phyloP scores from a whole-genome alignment of 2,888 invertebrate genomes.

The Sarcophaga rosellei region DNA sequence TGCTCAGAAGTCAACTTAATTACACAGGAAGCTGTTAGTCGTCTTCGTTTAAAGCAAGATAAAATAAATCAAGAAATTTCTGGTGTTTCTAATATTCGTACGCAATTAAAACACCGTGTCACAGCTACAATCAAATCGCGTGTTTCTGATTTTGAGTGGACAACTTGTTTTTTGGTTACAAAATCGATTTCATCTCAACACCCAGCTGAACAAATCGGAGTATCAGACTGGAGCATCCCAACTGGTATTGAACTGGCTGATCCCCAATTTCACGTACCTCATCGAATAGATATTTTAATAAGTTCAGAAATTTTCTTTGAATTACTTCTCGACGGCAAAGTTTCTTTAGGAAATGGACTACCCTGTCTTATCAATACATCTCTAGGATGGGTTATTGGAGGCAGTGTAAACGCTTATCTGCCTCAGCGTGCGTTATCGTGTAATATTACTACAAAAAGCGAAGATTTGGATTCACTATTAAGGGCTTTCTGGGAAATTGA shows the following conservation, averaged over 20 bases:
- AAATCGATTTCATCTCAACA: slow-evolving; percentile 53
- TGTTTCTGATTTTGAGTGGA: slow-evolving; percentile 28
- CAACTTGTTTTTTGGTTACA: slow-evolving; percentile 42
- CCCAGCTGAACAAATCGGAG: slow-evolving; percentile 35
- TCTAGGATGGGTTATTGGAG: slow-evolving; percentile 50
- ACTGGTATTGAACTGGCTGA: too few relatives aligned
- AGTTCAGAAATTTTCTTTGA: too few relatives aligned
- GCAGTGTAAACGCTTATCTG: not conserved
- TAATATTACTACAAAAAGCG: not conserved
- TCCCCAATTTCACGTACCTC: too few relatives aligned
- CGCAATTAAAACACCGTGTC: slow-evolving; percentile 22
- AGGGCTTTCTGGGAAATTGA: slow-evolving; percentile 26
- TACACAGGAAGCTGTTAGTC: slow-evolving; percentile 23
- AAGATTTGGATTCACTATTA: slow-evolving; percentile 8
- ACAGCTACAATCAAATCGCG: slow-evolving; percentile 21
- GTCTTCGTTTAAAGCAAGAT: slow-evolving; percentile 21
- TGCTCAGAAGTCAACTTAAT: slow-evolving; percentile 49
- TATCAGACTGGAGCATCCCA: slow-evolving; percentile 39
- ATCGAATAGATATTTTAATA: too few relatives aligned
- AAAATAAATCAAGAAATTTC: slow-evolving; percentile 24
- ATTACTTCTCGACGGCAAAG: slow-evolving; percentile 42
- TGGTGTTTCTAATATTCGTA: slow-evolving; percentile 23
- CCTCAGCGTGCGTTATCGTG: not conserved
- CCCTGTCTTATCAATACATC: slow-evolving; percentile 43
- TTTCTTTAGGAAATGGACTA: slow-evolving; percentile 44